phyloP scores from a whole-genome alignment of 2,888 invertebrate species.

The Busseola fusca region DNA sequence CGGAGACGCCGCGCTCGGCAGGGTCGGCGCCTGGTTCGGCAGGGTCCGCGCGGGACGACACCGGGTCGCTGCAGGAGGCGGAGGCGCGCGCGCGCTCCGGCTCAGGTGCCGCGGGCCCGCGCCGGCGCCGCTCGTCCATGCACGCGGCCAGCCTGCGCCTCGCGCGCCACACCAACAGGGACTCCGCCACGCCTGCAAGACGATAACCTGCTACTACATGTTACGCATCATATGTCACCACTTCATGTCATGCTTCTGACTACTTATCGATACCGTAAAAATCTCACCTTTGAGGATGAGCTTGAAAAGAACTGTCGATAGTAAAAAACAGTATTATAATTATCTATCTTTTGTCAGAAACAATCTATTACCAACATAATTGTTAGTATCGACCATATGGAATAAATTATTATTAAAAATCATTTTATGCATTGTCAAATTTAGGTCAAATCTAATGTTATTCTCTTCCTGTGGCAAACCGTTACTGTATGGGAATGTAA shows the following conservation, averaged over 20 bases:
- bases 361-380: too few relatives aligned
- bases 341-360: too few relatives aligned
- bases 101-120: conserved; percentile 50
- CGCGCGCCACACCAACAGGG: conserved; percentile 71
- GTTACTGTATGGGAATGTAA: too few relatives aligned
- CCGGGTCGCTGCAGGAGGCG: conserved; percentile 26
- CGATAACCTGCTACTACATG: neutral
- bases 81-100: conserved; percentile 36
- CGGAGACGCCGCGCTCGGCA: conserved; percentile 27
- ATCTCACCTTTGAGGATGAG: neutral
- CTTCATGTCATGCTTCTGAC: neutral
- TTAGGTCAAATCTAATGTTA: too few relatives aligned
- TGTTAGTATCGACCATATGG: too few relatives aligned
- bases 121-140: conserved; percentile 80
- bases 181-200: conserved; percentile 59
- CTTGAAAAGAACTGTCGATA: neutral
- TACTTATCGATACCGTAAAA: neutral
- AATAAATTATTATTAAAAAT: too few relatives aligned
- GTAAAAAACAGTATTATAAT: too few relatives aligned
- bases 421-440: too few relatives aligned
- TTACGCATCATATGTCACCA: neutral
- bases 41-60: conserved; percentile 39
- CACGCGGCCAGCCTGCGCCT: conserved; percentile 81
- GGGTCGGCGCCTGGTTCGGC: conserved; percentile 23
- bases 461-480: too few relatives aligned